These are phyloP conservation scores for Callospermophilus lateralis DNA, from an alignment of 2,113 vertebrate genomes.

Conservation along the genomic window DNA sequence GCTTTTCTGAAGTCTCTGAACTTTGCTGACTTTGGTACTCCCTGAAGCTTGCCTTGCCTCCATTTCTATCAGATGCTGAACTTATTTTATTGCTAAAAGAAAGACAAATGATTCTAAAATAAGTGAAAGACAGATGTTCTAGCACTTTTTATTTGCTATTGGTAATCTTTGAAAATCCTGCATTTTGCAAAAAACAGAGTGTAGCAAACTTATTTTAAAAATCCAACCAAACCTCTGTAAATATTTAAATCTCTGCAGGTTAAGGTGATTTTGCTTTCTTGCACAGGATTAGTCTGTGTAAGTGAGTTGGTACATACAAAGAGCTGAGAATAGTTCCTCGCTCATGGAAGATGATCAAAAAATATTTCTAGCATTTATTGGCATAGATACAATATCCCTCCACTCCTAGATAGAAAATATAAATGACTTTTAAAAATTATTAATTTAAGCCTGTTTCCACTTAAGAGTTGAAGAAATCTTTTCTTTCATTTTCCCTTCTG, in stretches of 20 bases:
- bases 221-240: neutral
- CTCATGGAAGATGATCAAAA: neutral
- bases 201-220: neutral
- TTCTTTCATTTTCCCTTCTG: neutral
- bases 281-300: neutral
- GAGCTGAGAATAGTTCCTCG: neutral
- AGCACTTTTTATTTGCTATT: neutral
- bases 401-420: neutral
- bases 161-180: neutral
- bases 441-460: neutral
- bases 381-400: neutral
- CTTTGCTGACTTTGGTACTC: accelerated
- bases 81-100: neutral
- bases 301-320: neutral
- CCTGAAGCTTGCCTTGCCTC: neutral
- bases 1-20: conserved; percentile 19
- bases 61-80: neutral
- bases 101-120: neutral
- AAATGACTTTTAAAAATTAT: neutral
- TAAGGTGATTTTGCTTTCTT: neutral
- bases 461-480: neutral
- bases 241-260: neutral
- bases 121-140: neutral
- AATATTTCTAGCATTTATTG: neutral
- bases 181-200: neutral